Percentiles rank a stretch among this genome's conserved stretches.
Conservation (phyloP, 2,888 invertebrate genomes). For the Antitype chi region DNA sequence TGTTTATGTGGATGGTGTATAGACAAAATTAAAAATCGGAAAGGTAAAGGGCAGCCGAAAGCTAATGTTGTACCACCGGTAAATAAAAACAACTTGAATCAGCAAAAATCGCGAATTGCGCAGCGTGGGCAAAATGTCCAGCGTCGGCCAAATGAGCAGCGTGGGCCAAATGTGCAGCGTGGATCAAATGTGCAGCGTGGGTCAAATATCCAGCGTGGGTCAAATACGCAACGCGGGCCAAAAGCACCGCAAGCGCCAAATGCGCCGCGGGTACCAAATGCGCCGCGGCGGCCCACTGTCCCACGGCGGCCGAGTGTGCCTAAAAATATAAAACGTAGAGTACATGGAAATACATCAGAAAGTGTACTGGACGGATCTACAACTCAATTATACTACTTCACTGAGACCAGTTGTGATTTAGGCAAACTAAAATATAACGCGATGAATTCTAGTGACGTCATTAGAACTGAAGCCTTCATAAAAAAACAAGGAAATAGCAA, state of each 20-base stretch:
- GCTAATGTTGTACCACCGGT: too few relatives aligned
- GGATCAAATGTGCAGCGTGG: neutral
- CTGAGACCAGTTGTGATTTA: slow-evolving; percentile 51
- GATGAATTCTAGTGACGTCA: slow-evolving; percentile 44
- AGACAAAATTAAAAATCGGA: neutral
- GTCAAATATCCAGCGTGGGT: too few relatives aligned
- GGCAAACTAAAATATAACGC: slow-evolving; percentile 43
- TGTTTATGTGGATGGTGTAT: slow-evolving; percentile 5
- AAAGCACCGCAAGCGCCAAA: neutral
- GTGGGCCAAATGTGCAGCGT: neutral
- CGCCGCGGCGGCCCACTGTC: neutral
- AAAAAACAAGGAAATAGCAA: slow-evolving; percentile 58
- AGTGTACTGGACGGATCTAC: slow-evolving; percentile 39
- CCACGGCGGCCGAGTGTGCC: neutral
- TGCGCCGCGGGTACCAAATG: neutral
- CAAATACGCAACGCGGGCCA: neutral
- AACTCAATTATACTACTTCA: slow-evolving; percentile 62
- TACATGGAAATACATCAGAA: slow-evolving; percentile 28
- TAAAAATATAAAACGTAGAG: slow-evolving; percentile 16
- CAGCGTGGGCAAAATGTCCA: neutral
- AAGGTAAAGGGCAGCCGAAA: neutral
- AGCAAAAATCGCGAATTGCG: too few relatives aligned
- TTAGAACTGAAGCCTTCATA: slow-evolving; percentile 47
- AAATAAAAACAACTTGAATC: neutral
- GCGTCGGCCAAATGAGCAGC: neutral